Percentiles rank a stretch among this genome's conserved stretches.
Conservation (phyloP, 2,888 invertebrate genomes). For the Alloplasta piceator region DNA sequence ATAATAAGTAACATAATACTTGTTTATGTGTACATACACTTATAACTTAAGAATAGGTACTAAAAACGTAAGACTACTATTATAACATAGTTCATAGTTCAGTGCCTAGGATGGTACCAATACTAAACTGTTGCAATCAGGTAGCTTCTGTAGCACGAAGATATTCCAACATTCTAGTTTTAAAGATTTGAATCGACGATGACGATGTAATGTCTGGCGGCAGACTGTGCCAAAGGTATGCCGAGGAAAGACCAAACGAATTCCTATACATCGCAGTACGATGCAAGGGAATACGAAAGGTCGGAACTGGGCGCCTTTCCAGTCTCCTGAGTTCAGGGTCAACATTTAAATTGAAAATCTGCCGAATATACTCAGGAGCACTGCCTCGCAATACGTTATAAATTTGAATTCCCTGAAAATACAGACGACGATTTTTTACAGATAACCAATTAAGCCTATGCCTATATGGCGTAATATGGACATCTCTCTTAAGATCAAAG, state of each 20-base stretch:
- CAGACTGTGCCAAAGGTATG: too few relatives aligned
- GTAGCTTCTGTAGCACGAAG: not conserved
- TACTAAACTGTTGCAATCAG: too few relatives aligned
- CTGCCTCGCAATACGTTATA: not conserved
- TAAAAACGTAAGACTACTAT: too few relatives aligned
- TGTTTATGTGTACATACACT: too few relatives aligned
- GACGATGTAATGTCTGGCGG: too few relatives aligned
- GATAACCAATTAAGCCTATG: slow-evolving; percentile 5
- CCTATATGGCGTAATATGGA: slow-evolving; percentile 35
- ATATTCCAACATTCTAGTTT: not conserved
- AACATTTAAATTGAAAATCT: not conserved
- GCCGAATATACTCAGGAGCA: not conserved
- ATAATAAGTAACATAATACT: too few relatives aligned
- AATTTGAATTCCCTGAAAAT: not conserved
- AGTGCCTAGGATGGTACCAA: too few relatives aligned
- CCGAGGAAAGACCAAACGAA: not conserved
- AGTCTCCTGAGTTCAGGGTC: not conserved
- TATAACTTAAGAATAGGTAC: too few relatives aligned
- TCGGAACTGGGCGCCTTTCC: not conserved
- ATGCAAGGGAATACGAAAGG: not conserved
- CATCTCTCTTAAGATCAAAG: slow-evolving; percentile 33
- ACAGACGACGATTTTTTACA: not conserved
- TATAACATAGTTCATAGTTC: too few relatives aligned
- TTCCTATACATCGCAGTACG: not conserved
- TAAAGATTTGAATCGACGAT: not conserved